A percentile compares a stretch with the other conserved stretches of the same genome.
Evolutionary conservation across 2,113 vertebrate genomes (phyloP).

Genomic region (Agelaius phoeniceus): DNA sequence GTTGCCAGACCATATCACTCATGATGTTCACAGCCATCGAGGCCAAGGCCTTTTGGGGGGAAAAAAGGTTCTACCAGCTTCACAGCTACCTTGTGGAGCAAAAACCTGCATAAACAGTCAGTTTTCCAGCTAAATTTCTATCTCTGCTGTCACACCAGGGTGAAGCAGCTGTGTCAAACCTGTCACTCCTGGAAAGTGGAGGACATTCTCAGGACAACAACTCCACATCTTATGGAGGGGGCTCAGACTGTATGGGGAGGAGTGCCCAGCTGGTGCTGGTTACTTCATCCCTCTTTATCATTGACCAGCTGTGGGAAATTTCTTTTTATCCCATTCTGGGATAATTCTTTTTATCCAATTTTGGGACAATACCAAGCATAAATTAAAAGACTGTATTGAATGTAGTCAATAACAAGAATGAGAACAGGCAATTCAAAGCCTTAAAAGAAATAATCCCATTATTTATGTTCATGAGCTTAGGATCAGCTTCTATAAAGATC

Average conservation of each 20-base stretch:
- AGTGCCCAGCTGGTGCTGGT: neutral
- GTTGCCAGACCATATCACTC: neutral
- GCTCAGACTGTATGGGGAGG: neutral
- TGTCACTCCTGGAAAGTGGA: neutral
- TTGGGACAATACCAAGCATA: slow-evolving; percentile 1
- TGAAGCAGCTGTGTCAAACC: neutral
- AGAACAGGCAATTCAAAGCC: slow-evolving; percentile 36
- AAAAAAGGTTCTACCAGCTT: neutral
- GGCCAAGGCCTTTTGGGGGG: accelerated
- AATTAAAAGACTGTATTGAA: slow-evolving; percentile 59
- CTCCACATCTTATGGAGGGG: neutral
- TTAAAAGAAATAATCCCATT: neutral
- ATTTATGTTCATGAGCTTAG: neutral
- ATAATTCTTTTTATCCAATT: neutral
- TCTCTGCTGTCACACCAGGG: neutral
- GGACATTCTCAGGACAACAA: neutral
- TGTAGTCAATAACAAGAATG: slow-evolving; percentile 13
- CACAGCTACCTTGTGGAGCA: neutral
- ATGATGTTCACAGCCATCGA: neutral
- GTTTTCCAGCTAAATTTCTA: neutral
- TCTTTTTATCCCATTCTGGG: neutral
- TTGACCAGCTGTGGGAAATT: slow-evolving; percentile 40
- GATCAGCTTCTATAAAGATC: slow-evolving; percentile 14
- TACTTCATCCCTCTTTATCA: slow-evolving; percentile 21
- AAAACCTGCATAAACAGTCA: neutral